Base-by-base conservation (phyloP, 2,113 vertebrate species). In the Halichoerus grypus region DNA sequence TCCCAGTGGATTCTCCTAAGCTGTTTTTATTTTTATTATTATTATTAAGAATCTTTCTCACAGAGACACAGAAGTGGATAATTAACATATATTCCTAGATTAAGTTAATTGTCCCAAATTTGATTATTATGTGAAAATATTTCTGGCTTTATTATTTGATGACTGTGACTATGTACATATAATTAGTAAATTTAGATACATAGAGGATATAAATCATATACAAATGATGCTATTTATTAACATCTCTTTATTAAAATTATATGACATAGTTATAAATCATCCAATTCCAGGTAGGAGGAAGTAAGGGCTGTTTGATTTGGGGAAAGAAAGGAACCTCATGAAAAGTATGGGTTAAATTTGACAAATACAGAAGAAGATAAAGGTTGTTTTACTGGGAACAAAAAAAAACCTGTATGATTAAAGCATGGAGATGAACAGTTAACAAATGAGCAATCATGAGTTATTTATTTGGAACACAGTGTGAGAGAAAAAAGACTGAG, bases 61-160 rank as follows among this genome's bases (percentile, higher is more conserved):
- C 10, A 76, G 42, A 94, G n/a, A 97, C 92, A 96, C 15, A 71
- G 18, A 83, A 89, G 53, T 80, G 33, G 13, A 36, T 94, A 90
- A 69, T 87, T 95, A 61, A 83, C 18, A 71, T 69, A 84, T 33
- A 93, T 79, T 59, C 0, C 2, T 71, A 36, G 16, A 92, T 92
- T 84, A 88, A 86, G 24, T 81, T 81, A 96, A 77, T 76, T 81
- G 1, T 1, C 3, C 5, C 4, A 89, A 96, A 90, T 90, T 63
- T 94, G 14, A 90, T 90, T 89, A 81, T 76, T 91, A 53, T 69
- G 6, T 92, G 31, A 87, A 96, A 91, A 80, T 57, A 81, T 22
- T 79, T 81, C 53, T 59, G 9, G 1, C 4, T 87, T 89, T 92
- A 63, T 79, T 59, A 18, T 91, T 88, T 96, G 55, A 61, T 77